Conservation (phyloP, 2,113 vertebrate species). For the Typhlomys cinereus region DNA sequence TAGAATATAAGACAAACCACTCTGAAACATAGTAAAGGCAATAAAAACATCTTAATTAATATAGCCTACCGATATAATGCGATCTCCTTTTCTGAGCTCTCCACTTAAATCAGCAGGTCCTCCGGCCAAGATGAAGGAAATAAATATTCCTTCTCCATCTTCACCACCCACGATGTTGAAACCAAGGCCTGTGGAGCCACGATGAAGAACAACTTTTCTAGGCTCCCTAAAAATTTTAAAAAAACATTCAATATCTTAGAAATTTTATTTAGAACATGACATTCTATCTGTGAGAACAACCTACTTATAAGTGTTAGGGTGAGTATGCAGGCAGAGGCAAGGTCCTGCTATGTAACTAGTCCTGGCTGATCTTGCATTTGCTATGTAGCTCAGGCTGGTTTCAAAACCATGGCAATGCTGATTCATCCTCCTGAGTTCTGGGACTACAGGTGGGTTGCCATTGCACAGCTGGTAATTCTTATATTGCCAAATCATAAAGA, state of each 20-base stretch:
- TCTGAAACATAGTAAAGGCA: constrained; percentile 31
- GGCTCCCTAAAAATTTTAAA: constrained; percentile 89
- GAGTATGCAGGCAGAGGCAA: too few relatives aligned
- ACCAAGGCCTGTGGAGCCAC: constrained; percentile 96
- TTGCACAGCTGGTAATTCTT: neutral
- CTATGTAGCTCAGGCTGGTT: neutral
- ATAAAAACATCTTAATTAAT: constrained; percentile 35
- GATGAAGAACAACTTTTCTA: constrained; percentile 94
- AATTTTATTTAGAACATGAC: constrained; percentile 36
- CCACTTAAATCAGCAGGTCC: constrained; percentile 97
- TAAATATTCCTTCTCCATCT: constrained; percentile 99
- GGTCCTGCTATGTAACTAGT: neutral
- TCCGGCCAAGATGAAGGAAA: constrained; percentile 98
- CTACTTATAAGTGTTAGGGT: neutral
- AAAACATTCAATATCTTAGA: constrained; percentile 2
- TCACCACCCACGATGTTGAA: constrained; percentile 99
- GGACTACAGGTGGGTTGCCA: neutral
- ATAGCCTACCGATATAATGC: constrained; percentile 93
- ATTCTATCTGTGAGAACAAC: neutral
- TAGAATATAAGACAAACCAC: neutral
- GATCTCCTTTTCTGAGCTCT: constrained; percentile 97
- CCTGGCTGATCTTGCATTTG: neutral
- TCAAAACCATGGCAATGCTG: neutral
- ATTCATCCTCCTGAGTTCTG: neutral
- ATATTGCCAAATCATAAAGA: constrained; percentile 30